phyloP scores from a whole-genome alignment of 30 jellyfish, hydroid and myxozoan genomes.

The Nemopilema nomurai region DNA sequence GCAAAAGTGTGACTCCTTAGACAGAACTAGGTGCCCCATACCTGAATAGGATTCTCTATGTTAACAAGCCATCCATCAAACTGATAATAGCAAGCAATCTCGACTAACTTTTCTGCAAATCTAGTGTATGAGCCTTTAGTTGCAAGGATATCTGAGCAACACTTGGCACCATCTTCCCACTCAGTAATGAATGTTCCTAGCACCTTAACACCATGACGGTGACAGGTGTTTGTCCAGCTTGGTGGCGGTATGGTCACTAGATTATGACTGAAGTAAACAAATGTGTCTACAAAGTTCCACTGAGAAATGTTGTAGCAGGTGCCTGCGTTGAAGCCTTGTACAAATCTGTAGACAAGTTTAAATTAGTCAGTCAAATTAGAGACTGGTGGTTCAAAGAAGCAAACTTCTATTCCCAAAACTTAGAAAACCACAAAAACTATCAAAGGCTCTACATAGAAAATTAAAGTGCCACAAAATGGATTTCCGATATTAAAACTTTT shows the following conservation, averaged over 20 bases:
- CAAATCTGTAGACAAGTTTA: conserved; percentile 42
- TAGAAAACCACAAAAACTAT: not conserved
- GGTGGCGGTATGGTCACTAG: conserved; percentile 97
- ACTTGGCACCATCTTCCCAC: conserved; percentile 90
- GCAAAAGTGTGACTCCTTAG: too few species aligned
- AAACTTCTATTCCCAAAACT: too few species aligned
- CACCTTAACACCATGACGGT: conserved; percentile 81
- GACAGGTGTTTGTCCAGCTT: conserved; percentile 93
- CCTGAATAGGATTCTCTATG: conserved; percentile 77
- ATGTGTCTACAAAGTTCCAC: conserved; percentile 88
- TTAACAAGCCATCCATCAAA: conserved; percentile 98
- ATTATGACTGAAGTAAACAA: conserved; percentile 94
- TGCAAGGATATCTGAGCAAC: conserved; percentile 51
- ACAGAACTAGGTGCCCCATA: not conserved
- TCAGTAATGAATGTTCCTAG: conserved; percentile 95
- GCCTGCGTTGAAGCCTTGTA: conserved; percentile 76
- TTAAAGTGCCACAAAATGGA: too few species aligned
- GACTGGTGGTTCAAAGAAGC: not conserved
- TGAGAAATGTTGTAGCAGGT: conserved; percentile 78
- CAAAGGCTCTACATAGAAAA: not conserved
- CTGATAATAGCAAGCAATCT: conserved; percentile 75
- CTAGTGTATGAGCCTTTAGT: conserved; percentile 32
- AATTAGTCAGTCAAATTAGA: not conserved
- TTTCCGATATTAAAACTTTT: too few species aligned
- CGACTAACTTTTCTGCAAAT: conserved; percentile 75